Percentiles rank a stretch among this genome's conserved stretches.
phyloP scores from a whole-genome alignment of 2,797 vertebrate genomes.

The Cynopterus sphinx region DNA sequence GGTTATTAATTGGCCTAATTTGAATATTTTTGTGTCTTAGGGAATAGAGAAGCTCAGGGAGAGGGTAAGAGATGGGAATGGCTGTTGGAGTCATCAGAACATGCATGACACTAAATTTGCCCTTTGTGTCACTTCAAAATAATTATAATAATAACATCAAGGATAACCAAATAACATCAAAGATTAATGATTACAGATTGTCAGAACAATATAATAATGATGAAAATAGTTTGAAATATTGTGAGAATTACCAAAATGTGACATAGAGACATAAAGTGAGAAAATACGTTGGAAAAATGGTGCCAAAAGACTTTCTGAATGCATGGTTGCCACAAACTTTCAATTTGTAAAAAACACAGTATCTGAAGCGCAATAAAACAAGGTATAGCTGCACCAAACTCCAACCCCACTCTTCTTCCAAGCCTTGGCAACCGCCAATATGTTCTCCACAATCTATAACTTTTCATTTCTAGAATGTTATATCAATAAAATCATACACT shows the following conservation, averaged over 20 bases:
- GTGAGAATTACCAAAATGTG: not conserved
- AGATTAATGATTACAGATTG: not conserved
- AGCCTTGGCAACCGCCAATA: not conserved
- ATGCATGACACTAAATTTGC: not conserved
- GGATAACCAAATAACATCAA: too few species aligned
- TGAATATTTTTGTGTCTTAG: too few species aligned
- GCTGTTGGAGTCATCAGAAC: not conserved
- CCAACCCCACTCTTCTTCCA: not conserved
- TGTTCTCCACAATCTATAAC: too few species aligned
- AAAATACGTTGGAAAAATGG: not conserved
- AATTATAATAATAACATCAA: not conserved
- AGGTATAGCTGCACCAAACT: not conserved
- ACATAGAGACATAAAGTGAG: not conserved
- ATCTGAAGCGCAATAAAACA: not conserved
- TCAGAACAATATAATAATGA: not conserved
- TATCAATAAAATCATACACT: too few species aligned
- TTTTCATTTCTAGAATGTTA: too few species aligned
- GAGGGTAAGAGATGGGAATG: not conserved
- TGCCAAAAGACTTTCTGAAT: too few species aligned
- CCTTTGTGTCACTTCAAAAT: not conserved
- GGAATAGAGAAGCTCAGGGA: too few species aligned
- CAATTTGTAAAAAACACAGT: too few species aligned
- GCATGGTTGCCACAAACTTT: too few species aligned
- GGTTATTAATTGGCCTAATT: too few species aligned
- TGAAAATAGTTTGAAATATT: not conserved